Conservation (phyloP, 23 tunicate species). For the Trididemnum clinides region DNA sequence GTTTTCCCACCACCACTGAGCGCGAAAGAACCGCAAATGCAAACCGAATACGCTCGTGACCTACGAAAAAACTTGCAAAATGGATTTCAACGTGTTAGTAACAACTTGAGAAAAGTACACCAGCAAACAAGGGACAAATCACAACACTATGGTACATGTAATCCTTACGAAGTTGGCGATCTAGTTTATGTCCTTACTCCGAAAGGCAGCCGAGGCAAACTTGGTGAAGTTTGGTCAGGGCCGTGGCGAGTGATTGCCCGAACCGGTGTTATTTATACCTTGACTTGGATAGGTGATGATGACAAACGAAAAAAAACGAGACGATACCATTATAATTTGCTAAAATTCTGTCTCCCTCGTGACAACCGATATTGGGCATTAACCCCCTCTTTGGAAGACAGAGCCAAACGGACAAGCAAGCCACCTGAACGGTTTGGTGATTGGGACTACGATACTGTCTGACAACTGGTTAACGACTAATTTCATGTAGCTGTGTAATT, state of each 20-base stretch:
- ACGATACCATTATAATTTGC: background rate
- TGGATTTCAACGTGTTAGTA: background rate
- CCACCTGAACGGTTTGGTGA: too few species aligned
- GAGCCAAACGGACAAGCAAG: too few species aligned
- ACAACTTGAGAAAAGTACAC: background rate
- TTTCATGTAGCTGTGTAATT: too few species aligned
- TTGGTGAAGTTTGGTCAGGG: conserved; percentile 9
- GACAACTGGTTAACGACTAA: too few species aligned
- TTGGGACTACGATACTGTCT: too few species aligned
- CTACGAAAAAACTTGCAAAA: background rate
- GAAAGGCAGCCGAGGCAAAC: background rate
- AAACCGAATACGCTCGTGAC: background rate
- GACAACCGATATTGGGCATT: too few species aligned
- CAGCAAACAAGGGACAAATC: background rate
- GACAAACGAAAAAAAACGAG: background rate
- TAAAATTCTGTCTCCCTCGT: too few species aligned
- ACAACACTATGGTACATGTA: background rate
- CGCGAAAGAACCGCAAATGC: background rate
- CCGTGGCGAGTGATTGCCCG: conserved; percentile 6
- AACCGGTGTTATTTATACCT: background rate
- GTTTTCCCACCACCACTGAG: background rate
- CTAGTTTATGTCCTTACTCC: background rate
- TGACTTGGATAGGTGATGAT: background rate
- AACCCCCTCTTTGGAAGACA: too few species aligned
- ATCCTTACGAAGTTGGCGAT: conserved; percentile 2